Evolutionary conservation across 2,888 invertebrate genomes (phyloP).

Genomic region (Spilosoma lubricipeda): DNA sequence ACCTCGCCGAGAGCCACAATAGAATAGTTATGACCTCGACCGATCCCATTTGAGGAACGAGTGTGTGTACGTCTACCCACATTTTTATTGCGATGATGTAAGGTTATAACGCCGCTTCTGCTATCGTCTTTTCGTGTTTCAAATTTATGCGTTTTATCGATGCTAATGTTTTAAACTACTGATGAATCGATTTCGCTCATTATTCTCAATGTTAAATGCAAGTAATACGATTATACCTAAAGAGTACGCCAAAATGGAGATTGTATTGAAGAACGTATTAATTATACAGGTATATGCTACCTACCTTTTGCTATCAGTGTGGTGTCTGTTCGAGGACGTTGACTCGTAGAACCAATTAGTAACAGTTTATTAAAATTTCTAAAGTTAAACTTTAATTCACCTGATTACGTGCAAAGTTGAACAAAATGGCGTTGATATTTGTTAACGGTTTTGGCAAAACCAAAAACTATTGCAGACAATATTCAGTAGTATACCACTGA

Average conservation of each 20-base stretch:
- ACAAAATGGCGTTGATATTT: background rate
- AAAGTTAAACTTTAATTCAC: background rate
- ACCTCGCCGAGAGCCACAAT: conserved; percentile 65
- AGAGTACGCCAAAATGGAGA: background rate
- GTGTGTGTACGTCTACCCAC: conserved; percentile 30
- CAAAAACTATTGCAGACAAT: background rate
- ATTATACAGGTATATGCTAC: no score
- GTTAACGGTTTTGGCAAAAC: no score
- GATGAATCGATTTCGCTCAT: background rate
- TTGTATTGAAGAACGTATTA: no score
- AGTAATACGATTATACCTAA: background rate
- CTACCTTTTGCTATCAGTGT: background rate
- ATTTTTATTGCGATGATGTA: conserved; percentile 54
- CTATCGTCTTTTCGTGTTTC: conserved; percentile 10
- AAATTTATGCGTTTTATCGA: background rate
- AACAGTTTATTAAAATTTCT: no score
- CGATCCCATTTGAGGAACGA: conserved; percentile 58
- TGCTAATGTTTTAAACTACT: background rate
- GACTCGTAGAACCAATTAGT: no score
- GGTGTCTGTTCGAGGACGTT: background rate
- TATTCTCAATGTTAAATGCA: background rate
- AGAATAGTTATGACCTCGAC: conserved; percentile 80
- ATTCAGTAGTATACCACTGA: background rate
- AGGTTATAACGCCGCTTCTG: conserved; percentile 30
- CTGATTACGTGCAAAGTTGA: background rate